Evolutionary conservation across 2,888 invertebrate species (phyloP).

Genomic region (Chymomyza fuscimana): DNA sequence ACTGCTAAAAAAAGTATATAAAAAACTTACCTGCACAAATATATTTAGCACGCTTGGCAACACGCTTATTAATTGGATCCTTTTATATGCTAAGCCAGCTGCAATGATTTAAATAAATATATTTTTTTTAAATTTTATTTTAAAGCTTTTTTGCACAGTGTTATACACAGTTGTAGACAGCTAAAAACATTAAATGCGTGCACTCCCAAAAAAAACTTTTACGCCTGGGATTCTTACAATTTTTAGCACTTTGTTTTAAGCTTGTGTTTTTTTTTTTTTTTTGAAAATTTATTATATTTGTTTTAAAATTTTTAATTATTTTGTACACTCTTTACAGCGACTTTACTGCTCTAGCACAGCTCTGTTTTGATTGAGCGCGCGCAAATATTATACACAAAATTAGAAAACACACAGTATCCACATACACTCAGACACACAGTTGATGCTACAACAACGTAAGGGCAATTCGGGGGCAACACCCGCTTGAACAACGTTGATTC

Average conservation of each 20-base stretch:
- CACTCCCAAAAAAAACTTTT: neutral
- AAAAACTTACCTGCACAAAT: slow-evolving; percentile 2
- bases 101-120: neutral
- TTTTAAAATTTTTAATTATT: slow-evolving; percentile 4
- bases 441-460: neutral
- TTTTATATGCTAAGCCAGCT: neutral
- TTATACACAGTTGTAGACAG: slow-evolving; percentile 1
- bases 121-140: neutral
- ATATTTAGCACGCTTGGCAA: neutral
- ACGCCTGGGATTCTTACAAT: neutral
- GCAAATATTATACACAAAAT: slow-evolving; percentile 74
- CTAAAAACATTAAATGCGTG: neutral
- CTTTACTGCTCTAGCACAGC: slow-evolving; percentile 15
- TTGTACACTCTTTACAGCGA: slow-evolving; percentile 6
- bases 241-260: neutral
- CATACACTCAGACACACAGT: slow-evolving; percentile 11
- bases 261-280: slow-evolving; percentile 1
- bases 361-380: slow-evolving; percentile 71
- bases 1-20: neutral
- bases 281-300: neutral
- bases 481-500: slow-evolving; percentile 51
- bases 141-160: neutral
- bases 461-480: slow-evolving; percentile 39
- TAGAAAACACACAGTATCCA: slow-evolving; percentile 38
- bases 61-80: neutral